These are phyloP conservation scores for Pogonomyrmex californicus DNA, from an alignment of 1,140 invertebrate species.

Conservation along the genomic window DNA sequence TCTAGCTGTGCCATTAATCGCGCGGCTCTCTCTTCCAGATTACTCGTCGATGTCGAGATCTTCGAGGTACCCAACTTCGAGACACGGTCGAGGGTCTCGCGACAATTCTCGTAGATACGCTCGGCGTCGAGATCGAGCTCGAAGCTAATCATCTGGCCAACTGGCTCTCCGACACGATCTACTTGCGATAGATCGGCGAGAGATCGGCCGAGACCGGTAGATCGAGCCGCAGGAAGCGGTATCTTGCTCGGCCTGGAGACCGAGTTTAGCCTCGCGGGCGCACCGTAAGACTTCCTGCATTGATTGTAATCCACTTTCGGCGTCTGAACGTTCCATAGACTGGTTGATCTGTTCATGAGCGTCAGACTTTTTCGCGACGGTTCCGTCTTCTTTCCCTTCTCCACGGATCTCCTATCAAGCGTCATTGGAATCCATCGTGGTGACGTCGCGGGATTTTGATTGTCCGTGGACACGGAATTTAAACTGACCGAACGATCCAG, in stretches of 20 bases:
- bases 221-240: conserved; percentile 81
- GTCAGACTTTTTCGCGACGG: background rate
- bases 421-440: conserved; percentile 4
- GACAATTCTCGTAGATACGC: conserved; percentile 83
- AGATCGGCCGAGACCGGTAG: conserved; percentile 79
- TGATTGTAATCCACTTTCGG: conserved; percentile 50
- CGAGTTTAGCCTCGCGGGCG: conserved; percentile 67
- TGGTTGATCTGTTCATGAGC: conserved; percentile 80
- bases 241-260: conserved; percentile 82
- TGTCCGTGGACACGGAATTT: conserved; percentile 76
- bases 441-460: background rate
- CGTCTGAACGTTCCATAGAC: conserved; percentile 81
- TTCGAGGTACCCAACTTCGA: background rate
- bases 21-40: conserved; percentile 82
- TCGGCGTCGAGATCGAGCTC: conserved; percentile 81
- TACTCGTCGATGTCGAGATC: conserved; percentile 52
- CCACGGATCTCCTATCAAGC: conserved; percentile 12
- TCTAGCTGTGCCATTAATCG: conserved; percentile 82
- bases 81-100: conserved; percentile 63
- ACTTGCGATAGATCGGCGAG: conserved; percentile 83
- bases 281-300: conserved; percentile 25
- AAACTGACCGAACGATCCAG: conserved; percentile 82
- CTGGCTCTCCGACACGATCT: conserved; percentile 81
- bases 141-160: conserved; percentile 41
- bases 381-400: conserved; percentile 44